Evolutionary conservation across 2,113 vertebrate species (phyloP), one percentile per base, ranked within the genome.

Genomic region (Epinephelus moara): DNA sequence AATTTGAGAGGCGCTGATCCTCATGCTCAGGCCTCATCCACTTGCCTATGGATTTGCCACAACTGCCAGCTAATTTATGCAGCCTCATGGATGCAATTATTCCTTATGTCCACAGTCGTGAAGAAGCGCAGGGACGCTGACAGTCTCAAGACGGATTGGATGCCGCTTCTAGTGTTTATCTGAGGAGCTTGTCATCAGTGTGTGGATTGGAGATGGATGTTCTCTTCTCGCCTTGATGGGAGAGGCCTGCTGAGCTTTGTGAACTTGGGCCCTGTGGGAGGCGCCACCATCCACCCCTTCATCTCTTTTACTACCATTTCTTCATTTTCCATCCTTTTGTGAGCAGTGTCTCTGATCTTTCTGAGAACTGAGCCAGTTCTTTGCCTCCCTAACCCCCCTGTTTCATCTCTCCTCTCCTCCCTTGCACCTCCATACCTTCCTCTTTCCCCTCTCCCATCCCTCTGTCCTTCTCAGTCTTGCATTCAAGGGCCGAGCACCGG

Each of bases 21-120:
- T 30, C 9, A 1, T 42, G 75, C 79, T 84, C 67, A 37, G 80
- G 76, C 60, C 80, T 86, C 84, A 75, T 79, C 75, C 85, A 89
- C 86, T 92, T 55, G 73, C 81, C 68, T 78, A 73, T 83, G 81
- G 85, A 91, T 94, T 92, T 89, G 81, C 74, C 33, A 55, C 79
- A 85, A 81, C 75, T 45, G 80, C 45, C 2, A 18, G 81, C 55
- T 93, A 94, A 95, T 94, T 94, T 94, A 94, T 95, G 94, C 93
- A 81, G 78, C 57, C 60, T 86, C 92, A 94, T 93, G 93, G 88
- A 94, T 55, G 73, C 91, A 95, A 94, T 94, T 94, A 94, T 88
- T 90, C 70, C 75, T 73, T 78, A 27, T 87, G 89, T 91, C 88
- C 90, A 88, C 84, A 88, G 81, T 67, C 6, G 60, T 61, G 56